phyloP scores from a whole-genome alignment of 2,113 vertebrate species.

The Phylloscopus whistleri region DNA sequence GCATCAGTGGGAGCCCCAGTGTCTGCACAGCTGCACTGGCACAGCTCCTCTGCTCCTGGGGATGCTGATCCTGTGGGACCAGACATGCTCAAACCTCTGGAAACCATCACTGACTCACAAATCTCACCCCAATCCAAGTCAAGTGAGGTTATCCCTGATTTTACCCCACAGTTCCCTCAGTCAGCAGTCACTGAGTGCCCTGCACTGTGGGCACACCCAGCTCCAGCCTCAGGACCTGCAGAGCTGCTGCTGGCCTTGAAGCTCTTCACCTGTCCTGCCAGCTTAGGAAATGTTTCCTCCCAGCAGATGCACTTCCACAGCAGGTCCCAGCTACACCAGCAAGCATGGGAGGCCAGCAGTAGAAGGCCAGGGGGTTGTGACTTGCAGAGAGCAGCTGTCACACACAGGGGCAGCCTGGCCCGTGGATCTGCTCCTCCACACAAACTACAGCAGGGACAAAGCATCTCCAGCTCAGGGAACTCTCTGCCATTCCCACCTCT shows the following conservation, averaged over 20 bases:
- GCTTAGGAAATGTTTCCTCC: not conserved
- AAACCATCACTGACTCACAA: not conserved
- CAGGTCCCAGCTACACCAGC: not conserved
- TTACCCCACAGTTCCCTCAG: not conserved
- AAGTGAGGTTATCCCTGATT: not conserved
- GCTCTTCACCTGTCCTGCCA: not conserved
- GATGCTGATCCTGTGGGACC: not conserved
- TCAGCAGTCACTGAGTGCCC: not conserved
- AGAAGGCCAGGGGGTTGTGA: not conserved
- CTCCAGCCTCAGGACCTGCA: not conserved
- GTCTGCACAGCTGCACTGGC: not conserved
- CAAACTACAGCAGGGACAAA: not conserved
- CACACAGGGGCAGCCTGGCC: not conserved
- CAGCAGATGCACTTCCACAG: not conserved
- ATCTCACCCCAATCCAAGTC: not conserved
- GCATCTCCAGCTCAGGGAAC: not conserved
- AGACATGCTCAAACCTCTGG: fast-evolving
- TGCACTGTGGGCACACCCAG: not conserved
- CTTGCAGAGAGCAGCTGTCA: not conserved
- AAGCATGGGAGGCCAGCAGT: not conserved
- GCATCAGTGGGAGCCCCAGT: not conserved
- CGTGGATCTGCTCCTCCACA: not conserved
- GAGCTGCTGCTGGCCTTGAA: not conserved
- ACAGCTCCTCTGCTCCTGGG: not conserved
- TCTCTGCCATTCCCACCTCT: not conserved